A percentile compares a stretch with the other conserved stretches of the same genome.
Conservation (phyloP, 2,797 vertebrate species). For the Dicrostonyx torquatus region DNA sequence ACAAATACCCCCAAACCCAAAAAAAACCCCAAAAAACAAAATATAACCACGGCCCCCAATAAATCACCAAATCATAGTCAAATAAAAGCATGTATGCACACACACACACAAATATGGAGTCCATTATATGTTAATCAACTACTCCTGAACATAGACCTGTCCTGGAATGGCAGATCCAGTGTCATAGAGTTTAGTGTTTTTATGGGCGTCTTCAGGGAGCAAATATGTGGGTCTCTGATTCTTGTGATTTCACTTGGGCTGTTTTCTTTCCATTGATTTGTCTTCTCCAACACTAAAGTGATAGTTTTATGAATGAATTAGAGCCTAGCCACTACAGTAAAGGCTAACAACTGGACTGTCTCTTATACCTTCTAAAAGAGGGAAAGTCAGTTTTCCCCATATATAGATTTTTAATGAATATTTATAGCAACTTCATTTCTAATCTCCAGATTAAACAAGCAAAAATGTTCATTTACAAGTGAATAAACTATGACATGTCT, state of each 20-base stretch:
- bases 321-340: neutral
- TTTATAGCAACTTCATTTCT: neutral
- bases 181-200: neutral
- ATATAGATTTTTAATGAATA: neutral
- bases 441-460: neutral
- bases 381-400: neutral
- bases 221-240: neutral
- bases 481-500: neutral
- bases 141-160: neutral
- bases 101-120: neutral
- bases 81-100: neutral
- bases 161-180: neutral
- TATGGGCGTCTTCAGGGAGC: no score
- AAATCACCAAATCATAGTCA: neutral
- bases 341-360: neutral
- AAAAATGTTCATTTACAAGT: neutral
- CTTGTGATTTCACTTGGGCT: neutral
- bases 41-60: neutral
- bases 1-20: neutral
- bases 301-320: neutral
- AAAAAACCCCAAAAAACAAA: neutral
- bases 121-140: neutral
- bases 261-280: neutral
- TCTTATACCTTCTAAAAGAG: neutral
- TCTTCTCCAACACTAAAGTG: neutral